Evolutionary conservation across 2,888 invertebrate genomes (phyloP), one percentile per base, ranked within the genome.

Genomic region (Lutraria lutraria): DNA sequence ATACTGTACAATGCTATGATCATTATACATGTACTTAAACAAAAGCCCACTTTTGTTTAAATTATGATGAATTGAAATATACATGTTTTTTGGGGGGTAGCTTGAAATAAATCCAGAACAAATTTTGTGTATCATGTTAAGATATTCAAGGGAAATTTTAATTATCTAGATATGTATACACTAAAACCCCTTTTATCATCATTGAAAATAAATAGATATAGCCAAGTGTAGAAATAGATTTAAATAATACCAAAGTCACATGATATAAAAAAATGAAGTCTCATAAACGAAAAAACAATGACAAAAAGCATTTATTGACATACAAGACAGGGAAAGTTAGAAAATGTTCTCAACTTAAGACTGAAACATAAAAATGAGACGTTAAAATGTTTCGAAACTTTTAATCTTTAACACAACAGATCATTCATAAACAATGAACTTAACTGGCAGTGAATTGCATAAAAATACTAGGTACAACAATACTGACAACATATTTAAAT

Each of bases 381-480:
- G 25, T 25, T 68, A 68, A 68, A 68, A 68, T 25, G 63, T 68
- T 68, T n/a, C 63, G 21, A 68, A 68, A 68, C 8, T 43, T 68
- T 12, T 68, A 68, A 25, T 68, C 25, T n/a, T 68, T 68, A 68
- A 68, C 63, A 68, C 63, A 68, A 68, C 8, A n/a, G n/a, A 15
- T 68, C 63, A 25, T 68, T 8, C 4, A 25, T 25, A 12, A 25
- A 68, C 63, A 68, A 68, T 25, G 34, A 76, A 76, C 16, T 13
- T 25, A 76, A 76, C 76, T 76, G 76, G 76, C 76, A 76, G 76
- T 76, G 76, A 76, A 76, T 34, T 31, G 31, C 29, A 76, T 76
- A 19, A 76, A 31, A 68, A 68, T 68, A 68, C 34, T 12, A 63
- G 2, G 0, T 31, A 76, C 76, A 76, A 12, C 29, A 76, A 76